Evolutionary conservation across 2,888 invertebrate genomes (phyloP), one percentile per base, ranked within the genome.

Genomic region (Liposcelis brunnea): DNA sequence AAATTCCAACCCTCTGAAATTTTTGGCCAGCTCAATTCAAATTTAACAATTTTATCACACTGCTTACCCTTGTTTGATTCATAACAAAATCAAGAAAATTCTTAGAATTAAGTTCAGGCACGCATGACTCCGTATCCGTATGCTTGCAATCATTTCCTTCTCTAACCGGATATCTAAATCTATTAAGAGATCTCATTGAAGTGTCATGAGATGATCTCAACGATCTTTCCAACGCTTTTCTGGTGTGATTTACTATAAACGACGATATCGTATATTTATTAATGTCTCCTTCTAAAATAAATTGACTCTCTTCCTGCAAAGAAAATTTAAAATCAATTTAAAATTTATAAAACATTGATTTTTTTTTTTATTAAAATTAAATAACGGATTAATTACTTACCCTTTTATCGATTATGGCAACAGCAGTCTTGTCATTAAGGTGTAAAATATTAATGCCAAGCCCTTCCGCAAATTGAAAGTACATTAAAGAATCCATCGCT

Each of bases 391-490:
- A n/a, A n/a, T n/a, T n/a, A n/a, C 63, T 63, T 63, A 82, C 82
- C 66, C 73, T 69, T 52, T 72, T 71, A 61, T 84, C 78, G 51
- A 85, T 63, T 55, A 85, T 78, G 45, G 82, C 70, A 37, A 74
- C 74, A 21, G 73, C 71, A 31, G 79, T 80, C 62, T 69, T 74
- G 55, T 80, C 74, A 48, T 63, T 68, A 48, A 59, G 66, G 35
- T 66, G 68, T 10, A 62, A 59, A 31, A 81, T 62, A 59, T 84
- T 75, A 16, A 85, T 69, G 2, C 84, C 85, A 4, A 87, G 69
- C 18, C 72, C 71, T 56, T 81, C 76, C 1, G 83, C 80, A 57
- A 86, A 81, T 55, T 80, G 74, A 52, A 74, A 73, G 56, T 80
- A 80, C 44, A 70, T 64, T 2, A 77, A 61, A 52, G 80, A 80